Evolutionary conservation across 2,113 vertebrate genomes (phyloP), one percentile per base, ranked within the genome.

Genomic region (Pitta sordida): DNA sequence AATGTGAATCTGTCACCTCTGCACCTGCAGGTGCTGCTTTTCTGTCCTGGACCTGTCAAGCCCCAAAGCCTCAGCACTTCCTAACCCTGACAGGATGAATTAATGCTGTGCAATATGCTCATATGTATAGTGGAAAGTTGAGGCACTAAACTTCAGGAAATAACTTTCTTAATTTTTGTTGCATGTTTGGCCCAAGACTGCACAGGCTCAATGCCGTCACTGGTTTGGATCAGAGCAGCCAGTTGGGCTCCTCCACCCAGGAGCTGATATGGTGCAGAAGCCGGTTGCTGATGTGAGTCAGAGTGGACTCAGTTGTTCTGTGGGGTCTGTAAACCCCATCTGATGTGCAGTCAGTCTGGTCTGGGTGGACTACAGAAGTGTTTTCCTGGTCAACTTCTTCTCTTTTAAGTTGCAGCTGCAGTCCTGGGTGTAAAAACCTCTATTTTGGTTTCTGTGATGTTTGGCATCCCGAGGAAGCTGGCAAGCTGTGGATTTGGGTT

Each of bases 401-500:
- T 21, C 39, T 74, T 83, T 75, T n/a, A 93, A 62, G 52, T 71
- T 85, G 37, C 67, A 94, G 70, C 67, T 95, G 90, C 79, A 59
- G 20, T 88, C 83, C 49, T 88, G 85, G 67, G 68, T 34, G 34
- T 86, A 69, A 91, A 93, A 5, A 2, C 15, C 9, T 58, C 49
- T 88, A 13, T 90, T 95, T 88, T 65, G 34, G 34, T 74, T 95
- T 68, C 83, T 53, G 11, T 90, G 69, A 77, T 90, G 46, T 70
- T 90, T 86, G 62, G 83, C 41, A 39, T 80, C 67, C 51, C 51
- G 63, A 95, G 79, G 90, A 93, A 91, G 70, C 58, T 87, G 82
- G 24, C 85, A 83, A 41, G 53, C 56, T 83, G 78, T 53, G 56
- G 81, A n/a, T 79, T 91, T 44, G 7, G 44, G 24, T n/a, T n/a